A percentile compares a stretch with the other conserved stretches of the same genome.
These are phyloP conservation scores for Pantherophis alleghaniensis DNA, from an alignment of 2,797 vertebrate species.

Conservation along the genomic window DNA sequence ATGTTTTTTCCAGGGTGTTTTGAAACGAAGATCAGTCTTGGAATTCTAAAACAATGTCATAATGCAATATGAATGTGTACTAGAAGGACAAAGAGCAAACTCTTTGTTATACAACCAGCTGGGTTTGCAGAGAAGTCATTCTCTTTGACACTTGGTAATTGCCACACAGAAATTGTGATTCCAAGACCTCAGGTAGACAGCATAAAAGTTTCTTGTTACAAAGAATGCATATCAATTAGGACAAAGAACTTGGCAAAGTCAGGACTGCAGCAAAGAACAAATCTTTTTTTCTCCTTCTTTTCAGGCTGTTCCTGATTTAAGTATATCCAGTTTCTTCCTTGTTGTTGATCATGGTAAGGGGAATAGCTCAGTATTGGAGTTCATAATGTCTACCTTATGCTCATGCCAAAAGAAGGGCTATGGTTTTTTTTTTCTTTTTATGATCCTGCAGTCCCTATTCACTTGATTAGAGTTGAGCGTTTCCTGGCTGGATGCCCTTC, in stretches of 20 bases:
- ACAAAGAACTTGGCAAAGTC: neutral
- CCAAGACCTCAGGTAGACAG: neutral
- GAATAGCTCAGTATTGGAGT: neutral
- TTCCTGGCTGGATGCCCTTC: neutral
- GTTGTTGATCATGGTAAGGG: neutral
- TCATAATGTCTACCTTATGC: neutral
- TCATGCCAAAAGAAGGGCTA: neutral
- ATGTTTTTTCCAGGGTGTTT: neutral
- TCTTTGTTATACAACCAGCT: neutral
- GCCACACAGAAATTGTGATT: neutral
- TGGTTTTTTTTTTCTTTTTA: neutral
- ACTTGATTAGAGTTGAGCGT: neutral
- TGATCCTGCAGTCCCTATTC: neutral
- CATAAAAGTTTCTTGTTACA: neutral
- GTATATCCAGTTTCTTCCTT: neutral
- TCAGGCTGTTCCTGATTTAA: neutral
- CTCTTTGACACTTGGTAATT: neutral
- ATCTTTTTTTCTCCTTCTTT: neutral
- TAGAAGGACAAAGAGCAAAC: neutral
- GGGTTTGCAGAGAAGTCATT: neutral
- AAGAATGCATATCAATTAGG: neutral
- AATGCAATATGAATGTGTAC: neutral
- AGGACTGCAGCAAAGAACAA: neutral
- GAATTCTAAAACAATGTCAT: neutral
- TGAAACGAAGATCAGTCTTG: neutral